Evolutionary conservation across 2,113 vertebrate genomes (phyloP).

Genomic region (Noturus placidus): DNA sequence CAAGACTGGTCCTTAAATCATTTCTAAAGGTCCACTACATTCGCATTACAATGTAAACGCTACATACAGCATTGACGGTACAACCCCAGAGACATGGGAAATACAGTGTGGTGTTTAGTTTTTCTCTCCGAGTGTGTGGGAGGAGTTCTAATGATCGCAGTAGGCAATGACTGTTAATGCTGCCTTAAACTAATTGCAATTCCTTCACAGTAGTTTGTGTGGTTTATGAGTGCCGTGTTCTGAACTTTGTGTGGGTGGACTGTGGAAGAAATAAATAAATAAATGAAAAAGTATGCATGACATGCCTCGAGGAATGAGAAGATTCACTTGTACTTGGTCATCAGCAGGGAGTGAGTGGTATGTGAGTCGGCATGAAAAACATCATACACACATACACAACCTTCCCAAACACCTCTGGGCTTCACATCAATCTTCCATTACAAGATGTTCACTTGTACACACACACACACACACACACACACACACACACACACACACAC

Average conservation of each 20-base stretch:
- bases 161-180: neutral
- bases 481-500: constrained; percentile 1
- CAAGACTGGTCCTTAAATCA: neutral
- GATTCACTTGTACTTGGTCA: constrained; percentile 1
- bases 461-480: constrained; percentile 14
- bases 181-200: neutral
- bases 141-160: neutral
- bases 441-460: neutral
- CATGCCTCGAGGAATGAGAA: neutral
- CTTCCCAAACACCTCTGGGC: constrained; percentile 13
- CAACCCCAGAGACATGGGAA: too few species aligned
- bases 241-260: constrained; percentile 20
- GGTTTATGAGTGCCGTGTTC: neutral
- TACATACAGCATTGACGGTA: neutral
- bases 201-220: constrained; percentile 23
- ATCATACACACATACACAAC: neutral
- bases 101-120: neutral
- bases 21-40: neutral
- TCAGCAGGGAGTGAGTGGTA: neutral
- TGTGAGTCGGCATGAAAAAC: constrained; percentile 12
- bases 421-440: constrained; percentile 9
- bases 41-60: neutral
- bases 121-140: neutral
- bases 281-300: neutral
- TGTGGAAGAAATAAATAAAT: neutral